Evolutionary conservation across 2,888 invertebrate genomes (phyloP), one percentile per base, ranked within the genome.

Genomic region (Steinernema scapterisci): DNA sequence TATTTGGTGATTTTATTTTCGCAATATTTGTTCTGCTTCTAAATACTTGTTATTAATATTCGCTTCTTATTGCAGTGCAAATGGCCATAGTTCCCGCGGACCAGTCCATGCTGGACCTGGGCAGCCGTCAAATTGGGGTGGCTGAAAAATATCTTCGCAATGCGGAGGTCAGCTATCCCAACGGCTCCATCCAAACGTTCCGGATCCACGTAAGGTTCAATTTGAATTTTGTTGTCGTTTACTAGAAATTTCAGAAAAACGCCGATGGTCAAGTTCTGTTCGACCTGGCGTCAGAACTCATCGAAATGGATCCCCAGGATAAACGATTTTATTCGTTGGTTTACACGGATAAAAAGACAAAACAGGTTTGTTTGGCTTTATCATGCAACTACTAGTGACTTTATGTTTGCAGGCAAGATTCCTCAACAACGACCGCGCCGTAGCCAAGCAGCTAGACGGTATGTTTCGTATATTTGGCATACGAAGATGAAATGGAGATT

Each of bases 391-490:
- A n/a, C 38, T 9, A 38, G 38, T 38, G 38, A 38, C 38, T 2
- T 23, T 23, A 5, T 23, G 5, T 19, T 54, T 54, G 7, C 54
- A 54, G 54, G 21, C 31, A 16, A 63, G 63, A n/a, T 63, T 63
- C 19, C 27, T 63, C 16, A 16, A 31, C 31, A 63, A 63, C n/a
- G 63, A 63, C 6, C 23, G 25, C 23, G 27, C 63, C 7, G 27
- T 63, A 31, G 63, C 63, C 31, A 63, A 63, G 19, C 63, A 63
- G 31, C 7, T 25, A 11, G 63, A 63, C 16, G 6, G 63, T 63
- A 13, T 2, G 54, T 54, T n/a, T n/a, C n/a, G n/a, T n/a, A n/a
- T n/a, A n/a, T n/a, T n/a, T n/a, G n/a, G n/a, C n/a, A n/a, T n/a
- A n/a, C n/a, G n/a, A n/a, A n/a, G n/a, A n/a, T n/a, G n/a, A n/a